These are phyloP conservation scores for Enteromius viviparus DNA, from an alignment of 2,797 vertebrate genomes.

Conservation along the genomic window DNA sequence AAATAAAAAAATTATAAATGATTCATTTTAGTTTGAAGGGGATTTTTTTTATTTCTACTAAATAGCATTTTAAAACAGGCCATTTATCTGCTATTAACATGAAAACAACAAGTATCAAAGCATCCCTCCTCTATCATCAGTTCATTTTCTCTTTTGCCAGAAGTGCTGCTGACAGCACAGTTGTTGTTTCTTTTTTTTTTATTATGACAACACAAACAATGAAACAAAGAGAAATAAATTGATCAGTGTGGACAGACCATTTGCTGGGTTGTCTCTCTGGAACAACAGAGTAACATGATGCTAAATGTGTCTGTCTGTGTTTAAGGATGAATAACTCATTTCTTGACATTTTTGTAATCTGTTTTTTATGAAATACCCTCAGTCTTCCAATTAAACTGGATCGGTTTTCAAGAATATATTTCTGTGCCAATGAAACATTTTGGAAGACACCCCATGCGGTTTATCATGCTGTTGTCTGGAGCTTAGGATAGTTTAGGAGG, in stretches of 20 bases:
- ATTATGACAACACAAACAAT: constrained; percentile 23
- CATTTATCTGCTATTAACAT: not conserved
- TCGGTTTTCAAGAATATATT: not conserved
- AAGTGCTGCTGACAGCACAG: constrained; percentile 31
- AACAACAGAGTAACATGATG: constrained; percentile 41
- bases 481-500: constrained; percentile 40
- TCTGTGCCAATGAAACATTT: not conserved
- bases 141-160: constrained; percentile 15
- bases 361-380: constrained; percentile 6
- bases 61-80: not conserved
- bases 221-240: constrained; percentile 15
- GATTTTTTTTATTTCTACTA: not conserved
- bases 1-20: not conserved
- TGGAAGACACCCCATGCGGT: not conserved
- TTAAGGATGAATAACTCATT: constrained; percentile 44
- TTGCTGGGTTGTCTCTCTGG: constrained; percentile 26
- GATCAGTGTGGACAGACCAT: constrained; percentile 33
- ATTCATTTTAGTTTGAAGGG: not conserved
- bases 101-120: not conserved
- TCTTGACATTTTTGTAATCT: constrained; percentile 15
- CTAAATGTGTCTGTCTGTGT: constrained; percentile 19
- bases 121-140: not conserved
- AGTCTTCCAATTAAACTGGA: constrained; percentile 29
- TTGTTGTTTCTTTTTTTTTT: constrained; percentile 16
- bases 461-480: constrained; percentile 27